These are phyloP conservation scores for Neoascia interrupta DNA, from an alignment of 2,888 invertebrate genomes.

Conservation along the genomic window DNA sequence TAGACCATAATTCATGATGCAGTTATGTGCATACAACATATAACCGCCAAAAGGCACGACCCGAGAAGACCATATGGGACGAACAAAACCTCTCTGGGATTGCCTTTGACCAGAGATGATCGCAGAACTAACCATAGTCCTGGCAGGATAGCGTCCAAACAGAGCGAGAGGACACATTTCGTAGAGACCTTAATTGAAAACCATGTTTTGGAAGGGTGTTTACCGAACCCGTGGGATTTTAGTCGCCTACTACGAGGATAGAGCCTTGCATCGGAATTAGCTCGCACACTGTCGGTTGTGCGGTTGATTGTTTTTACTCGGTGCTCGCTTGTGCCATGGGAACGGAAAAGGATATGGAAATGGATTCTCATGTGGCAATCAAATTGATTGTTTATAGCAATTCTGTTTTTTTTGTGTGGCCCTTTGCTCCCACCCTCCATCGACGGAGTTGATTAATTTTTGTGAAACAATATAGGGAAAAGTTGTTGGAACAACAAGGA, in stretches of 20 bases:
- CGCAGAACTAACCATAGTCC: slow-evolving; percentile 7
- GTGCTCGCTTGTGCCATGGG: slow-evolving; percentile 10
- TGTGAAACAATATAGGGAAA: slow-evolving; percentile 36
- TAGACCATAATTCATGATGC: slow-evolving; percentile 50
- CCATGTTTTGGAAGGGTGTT: slow-evolving; percentile 51
- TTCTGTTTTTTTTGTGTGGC: slow-evolving; percentile 18
- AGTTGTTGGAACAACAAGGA: slow-evolving; percentile 35
- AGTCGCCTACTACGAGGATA: background rate
- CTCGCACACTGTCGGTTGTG: slow-evolving; percentile 8
- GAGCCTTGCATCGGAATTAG: slow-evolving; percentile 45
- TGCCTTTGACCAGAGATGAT: slow-evolving; percentile 10
- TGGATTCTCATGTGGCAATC: slow-evolving; percentile 40
- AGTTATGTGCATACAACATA: slow-evolving; percentile 21
- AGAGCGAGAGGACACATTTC: slow-evolving; percentile 17
- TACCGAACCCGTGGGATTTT: background rate
- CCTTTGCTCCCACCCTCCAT: background rate
- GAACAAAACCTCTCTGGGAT: slow-evolving; percentile 21
- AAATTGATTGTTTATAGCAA: slow-evolving; percentile 62
- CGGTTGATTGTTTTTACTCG: slow-evolving; percentile 53
- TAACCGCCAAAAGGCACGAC: slow-evolving; percentile 26
- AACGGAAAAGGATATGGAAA: slow-evolving; percentile 26
- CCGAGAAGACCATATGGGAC: slow-evolving; percentile 45
- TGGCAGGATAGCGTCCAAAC: slow-evolving; percentile 14
- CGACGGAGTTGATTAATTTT: slow-evolving; percentile 60
- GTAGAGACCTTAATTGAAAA: slow-evolving; percentile 61